Percentiles rank a stretch among this genome's conserved stretches.
phyloP scores from a whole-genome alignment of 2,888 invertebrate species.

The Chymomyza caudatula region DNA sequence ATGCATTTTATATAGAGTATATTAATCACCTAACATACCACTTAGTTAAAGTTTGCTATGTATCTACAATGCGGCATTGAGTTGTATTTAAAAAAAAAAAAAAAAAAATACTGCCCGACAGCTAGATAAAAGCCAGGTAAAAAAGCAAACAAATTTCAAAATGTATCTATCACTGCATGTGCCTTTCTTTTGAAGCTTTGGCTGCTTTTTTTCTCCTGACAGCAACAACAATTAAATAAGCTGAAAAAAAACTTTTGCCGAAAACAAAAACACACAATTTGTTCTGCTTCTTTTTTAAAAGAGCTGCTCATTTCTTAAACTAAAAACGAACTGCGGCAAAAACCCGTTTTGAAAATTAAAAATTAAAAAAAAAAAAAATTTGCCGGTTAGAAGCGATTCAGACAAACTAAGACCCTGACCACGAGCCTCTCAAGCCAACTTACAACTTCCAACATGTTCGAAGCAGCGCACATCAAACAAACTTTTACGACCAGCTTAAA shows the following conservation, averaged over 20 bases:
- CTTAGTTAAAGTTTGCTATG: conserved; percentile 34
- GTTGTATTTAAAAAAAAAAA: neutral
- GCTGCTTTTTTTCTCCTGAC: too few relatives aligned
- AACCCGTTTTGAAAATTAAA: conserved; percentile 52
- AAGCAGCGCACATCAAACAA: conserved; percentile 33
- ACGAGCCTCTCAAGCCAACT: conserved; percentile 23
- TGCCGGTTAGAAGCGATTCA: conserved; percentile 51
- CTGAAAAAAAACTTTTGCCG: neutral
- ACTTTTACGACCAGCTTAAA: too few relatives aligned
- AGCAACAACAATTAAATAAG: neutral
- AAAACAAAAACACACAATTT: conserved; percentile 21
- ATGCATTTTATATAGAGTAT: neutral
- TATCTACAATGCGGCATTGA: neutral
- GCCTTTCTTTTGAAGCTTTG: neutral
- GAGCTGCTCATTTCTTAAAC: conserved; percentile 11
- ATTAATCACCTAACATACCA: conserved; percentile 37
- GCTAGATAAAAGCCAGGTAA: neutral
- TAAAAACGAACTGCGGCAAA: conserved; percentile 20
- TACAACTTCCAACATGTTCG: conserved; percentile 42
- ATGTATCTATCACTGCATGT: neutral
- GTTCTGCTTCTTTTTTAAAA: conserved; percentile 16
- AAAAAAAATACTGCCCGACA: neutral
- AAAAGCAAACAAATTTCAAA: neutral
- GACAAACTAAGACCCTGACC: conserved; percentile 46
- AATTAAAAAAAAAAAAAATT: conserved; percentile 41